Percentiles rank a stretch among this genome's conserved stretches.
These are phyloP conservation scores for Physeter macrocephalus DNA, from an alignment of 2,113 vertebrate genomes.

Conservation along the genomic window DNA sequence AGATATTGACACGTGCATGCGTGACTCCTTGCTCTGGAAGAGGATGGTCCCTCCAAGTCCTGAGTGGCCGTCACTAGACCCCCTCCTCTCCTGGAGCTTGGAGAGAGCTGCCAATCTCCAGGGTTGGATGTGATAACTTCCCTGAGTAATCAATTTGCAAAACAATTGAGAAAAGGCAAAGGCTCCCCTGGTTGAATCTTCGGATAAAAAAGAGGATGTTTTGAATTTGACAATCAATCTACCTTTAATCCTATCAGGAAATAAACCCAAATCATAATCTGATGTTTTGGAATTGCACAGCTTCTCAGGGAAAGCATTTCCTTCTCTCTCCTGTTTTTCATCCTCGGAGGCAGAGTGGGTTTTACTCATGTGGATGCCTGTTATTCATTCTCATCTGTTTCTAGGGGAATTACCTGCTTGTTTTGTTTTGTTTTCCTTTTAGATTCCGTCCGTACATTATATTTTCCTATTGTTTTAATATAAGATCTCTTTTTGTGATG, in stretches of 20 bases:
- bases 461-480: not conserved
- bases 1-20: not conserved
- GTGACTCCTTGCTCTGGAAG: not conserved
- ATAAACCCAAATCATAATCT: constrained; percentile 51
- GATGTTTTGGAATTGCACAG: constrained; percentile 21
- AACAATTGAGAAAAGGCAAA: constrained; percentile 47
- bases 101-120: not conserved
- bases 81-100: not conserved
- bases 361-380: not conserved
- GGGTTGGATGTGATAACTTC: not conserved
- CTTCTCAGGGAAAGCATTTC: not conserved
- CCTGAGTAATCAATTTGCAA: constrained; percentile 47
- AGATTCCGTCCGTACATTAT: not conserved
- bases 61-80: not conserved
- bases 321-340: not conserved
- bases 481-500: not conserved
- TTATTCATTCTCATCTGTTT: constrained; percentile 5
- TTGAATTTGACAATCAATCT: constrained; percentile 60
- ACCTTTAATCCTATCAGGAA: constrained; percentile 66
- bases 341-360: not conserved
- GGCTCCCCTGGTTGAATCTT: constrained; percentile 34
- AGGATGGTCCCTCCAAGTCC: not conserved
- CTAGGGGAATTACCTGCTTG: not conserved
- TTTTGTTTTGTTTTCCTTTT: constrained; percentile 16
- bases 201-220: constrained; percentile 46